phyloP scores from a whole-genome alignment of 2,888 invertebrate species.

The Nineta flava region DNA sequence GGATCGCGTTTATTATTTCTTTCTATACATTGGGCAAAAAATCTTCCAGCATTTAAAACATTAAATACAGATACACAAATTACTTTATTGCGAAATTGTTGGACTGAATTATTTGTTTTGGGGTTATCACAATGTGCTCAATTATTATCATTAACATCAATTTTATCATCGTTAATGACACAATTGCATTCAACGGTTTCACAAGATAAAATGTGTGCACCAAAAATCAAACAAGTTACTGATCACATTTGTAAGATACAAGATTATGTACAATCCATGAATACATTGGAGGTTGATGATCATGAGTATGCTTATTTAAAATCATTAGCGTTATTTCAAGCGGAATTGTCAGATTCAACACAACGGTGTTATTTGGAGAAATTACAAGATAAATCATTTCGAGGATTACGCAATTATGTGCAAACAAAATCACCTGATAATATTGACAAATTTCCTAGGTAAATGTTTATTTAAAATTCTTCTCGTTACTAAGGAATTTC shows the following conservation, averaged over 20 bases:
- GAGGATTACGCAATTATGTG: slow-evolving; percentile 35
- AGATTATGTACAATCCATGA: slow-evolving; percentile 62
- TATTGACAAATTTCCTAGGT: slow-evolving; percentile 37
- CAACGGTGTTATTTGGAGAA: slow-evolving; percentile 35
- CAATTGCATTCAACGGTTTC: slow-evolving; percentile 62
- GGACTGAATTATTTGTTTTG: slow-evolving; percentile 84
- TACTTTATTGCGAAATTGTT: slow-evolving; percentile 67
- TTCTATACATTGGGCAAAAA: slow-evolving; percentile 78
- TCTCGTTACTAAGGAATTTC: neutral
- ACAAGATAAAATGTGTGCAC: slow-evolving; percentile 61
- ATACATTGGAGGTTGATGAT: slow-evolving; percentile 58
- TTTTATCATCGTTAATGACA: slow-evolving; percentile 66
- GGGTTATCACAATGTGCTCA: slow-evolving; percentile 78
- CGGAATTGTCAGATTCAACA: slow-evolving; percentile 34
- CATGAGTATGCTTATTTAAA: slow-evolving; percentile 80
- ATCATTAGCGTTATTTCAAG: slow-evolving; percentile 50
- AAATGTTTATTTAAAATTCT: slow-evolving; percentile 10
- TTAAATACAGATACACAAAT: slow-evolving; percentile 74
- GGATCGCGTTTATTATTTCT: slow-evolving; percentile 83
- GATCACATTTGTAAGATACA: slow-evolving; percentile 69
- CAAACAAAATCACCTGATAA: slow-evolving; percentile 28
- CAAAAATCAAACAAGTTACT: slow-evolving; percentile 58
- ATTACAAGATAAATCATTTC: slow-evolving; percentile 44
- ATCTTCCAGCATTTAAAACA: slow-evolving; percentile 58
- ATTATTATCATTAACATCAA: slow-evolving; percentile 59